Percentiles rank a stretch among this genome's conserved stretches.
Conservation (phyloP, 2,888 invertebrate species). For the Deilephila porcellus region DNA sequence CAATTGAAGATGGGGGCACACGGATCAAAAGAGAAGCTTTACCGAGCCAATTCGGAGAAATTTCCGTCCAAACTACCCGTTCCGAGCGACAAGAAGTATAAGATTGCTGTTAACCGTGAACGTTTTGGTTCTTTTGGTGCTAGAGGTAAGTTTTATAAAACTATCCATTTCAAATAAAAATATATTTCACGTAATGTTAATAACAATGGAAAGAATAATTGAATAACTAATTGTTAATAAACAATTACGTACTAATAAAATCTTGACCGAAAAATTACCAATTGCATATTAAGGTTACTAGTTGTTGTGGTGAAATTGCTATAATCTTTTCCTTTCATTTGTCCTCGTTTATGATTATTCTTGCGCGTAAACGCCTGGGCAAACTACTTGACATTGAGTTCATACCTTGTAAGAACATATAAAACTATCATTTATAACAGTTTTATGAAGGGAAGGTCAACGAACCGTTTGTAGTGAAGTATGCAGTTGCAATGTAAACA, state of each 20-base stretch:
- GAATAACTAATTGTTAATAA: constrained; percentile 13
- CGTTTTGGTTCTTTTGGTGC: constrained; percentile 89
- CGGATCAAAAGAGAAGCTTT: constrained; percentile 90
- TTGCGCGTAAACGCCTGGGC: neutral
- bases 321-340: constrained; percentile 33
- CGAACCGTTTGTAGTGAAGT: neutral
- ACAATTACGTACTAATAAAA: constrained; percentile 17
- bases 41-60: constrained; percentile 87
- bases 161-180: neutral
- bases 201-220: constrained; percentile 8
- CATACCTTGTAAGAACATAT: neutral
- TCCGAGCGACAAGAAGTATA: constrained; percentile 84
- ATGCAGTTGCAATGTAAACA: neutral
- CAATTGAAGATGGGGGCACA: constrained; percentile 88
- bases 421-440: neutral
- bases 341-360: constrained; percentile 14
- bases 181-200: neutral
- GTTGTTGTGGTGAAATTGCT: constrained; percentile 36
- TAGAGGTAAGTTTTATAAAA: constrained; percentile 80
- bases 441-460: constrained; percentile 6
- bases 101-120: constrained; percentile 86
- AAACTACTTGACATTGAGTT: constrained; percentile 7
- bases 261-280: constrained; percentile 12
- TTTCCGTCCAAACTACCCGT: constrained; percentile 83
- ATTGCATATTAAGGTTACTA: constrained; percentile 10